These are phyloP conservation scores for Pinna nobilis DNA, from an alignment of 1,140 invertebrate species.

Conservation along the genomic window DNA sequence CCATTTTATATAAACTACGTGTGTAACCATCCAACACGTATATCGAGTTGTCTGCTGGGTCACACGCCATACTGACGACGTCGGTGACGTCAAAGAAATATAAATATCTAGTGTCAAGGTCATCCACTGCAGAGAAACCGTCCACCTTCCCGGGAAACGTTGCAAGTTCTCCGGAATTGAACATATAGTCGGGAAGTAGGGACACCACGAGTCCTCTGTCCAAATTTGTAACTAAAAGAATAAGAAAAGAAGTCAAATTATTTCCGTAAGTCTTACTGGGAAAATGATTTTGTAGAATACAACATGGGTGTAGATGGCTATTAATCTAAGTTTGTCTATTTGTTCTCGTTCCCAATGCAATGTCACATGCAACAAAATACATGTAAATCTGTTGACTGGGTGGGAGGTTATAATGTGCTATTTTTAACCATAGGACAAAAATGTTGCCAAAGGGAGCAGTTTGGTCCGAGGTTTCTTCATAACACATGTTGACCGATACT, in stretches of 20 bases:
- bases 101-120: neutral
- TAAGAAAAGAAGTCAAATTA: neutral
- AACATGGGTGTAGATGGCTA: no score
- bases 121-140: neutral
- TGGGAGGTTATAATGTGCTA: no score
- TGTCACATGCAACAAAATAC: no score
- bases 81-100: slow-evolving; percentile 6
- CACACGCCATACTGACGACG: slow-evolving; percentile 22
- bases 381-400: no score
- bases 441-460: no score
- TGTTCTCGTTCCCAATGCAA: no score
- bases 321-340: no score
- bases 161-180: neutral
- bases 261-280: neutral
- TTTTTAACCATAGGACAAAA: no score
- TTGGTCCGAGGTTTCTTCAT: no score
- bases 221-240: neutral
- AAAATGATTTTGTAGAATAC: neutral
- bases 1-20: slow-evolving; percentile 9
- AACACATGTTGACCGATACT: no score
- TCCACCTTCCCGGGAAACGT: slow-evolving; percentile 7
- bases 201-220: slow-evolving; percentile 23
- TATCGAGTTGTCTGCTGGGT: slow-evolving; percentile 1
- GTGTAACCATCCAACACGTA: slow-evolving; percentile 9
- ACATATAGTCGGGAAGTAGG: neutral